Evolutionary conservation across 2,113 vertebrate genomes (phyloP).

Genomic region (Brachypteracias leptosomus): DNA sequence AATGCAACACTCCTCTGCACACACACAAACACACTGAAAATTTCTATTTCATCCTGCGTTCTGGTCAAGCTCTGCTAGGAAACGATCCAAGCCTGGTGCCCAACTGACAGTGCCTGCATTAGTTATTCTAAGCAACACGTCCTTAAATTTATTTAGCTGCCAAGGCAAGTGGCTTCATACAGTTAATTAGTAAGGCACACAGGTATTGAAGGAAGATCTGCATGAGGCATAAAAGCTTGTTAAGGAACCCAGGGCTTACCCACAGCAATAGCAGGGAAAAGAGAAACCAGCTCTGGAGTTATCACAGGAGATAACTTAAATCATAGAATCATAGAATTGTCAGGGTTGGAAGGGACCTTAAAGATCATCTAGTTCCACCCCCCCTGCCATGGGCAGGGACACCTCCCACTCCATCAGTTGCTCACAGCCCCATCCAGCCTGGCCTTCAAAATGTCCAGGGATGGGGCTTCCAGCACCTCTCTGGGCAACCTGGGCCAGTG

Average conservation of each 20-base stretch:
- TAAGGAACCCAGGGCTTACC: background rate
- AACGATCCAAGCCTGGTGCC: background rate
- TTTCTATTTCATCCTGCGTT: background rate
- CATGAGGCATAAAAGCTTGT: background rate
- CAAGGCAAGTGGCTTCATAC: background rate
- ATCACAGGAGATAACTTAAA: background rate
- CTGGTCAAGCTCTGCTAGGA: background rate
- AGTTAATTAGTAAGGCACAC: background rate
- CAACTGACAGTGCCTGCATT: background rate
- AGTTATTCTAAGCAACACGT: background rate
- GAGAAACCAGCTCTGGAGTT: background rate
- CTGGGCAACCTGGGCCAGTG: too few relatives aligned
- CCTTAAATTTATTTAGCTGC: background rate
- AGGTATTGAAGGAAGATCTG: background rate
- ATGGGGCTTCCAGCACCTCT: too few relatives aligned
- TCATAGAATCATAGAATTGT: too few relatives aligned
- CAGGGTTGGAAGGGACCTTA: too few relatives aligned
- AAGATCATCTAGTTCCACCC: too few relatives aligned
- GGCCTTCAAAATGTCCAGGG: too few relatives aligned
- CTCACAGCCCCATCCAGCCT: too few relatives aligned
- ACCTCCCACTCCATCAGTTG: too few relatives aligned
- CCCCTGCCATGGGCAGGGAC: too few relatives aligned
- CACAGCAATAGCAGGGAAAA: background rate
- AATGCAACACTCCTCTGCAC: fast-evolving
- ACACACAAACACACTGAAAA: background rate